phyloP scores from a whole-genome alignment of 2,888 invertebrate genomes.

The Amblyjoppa proteus region DNA sequence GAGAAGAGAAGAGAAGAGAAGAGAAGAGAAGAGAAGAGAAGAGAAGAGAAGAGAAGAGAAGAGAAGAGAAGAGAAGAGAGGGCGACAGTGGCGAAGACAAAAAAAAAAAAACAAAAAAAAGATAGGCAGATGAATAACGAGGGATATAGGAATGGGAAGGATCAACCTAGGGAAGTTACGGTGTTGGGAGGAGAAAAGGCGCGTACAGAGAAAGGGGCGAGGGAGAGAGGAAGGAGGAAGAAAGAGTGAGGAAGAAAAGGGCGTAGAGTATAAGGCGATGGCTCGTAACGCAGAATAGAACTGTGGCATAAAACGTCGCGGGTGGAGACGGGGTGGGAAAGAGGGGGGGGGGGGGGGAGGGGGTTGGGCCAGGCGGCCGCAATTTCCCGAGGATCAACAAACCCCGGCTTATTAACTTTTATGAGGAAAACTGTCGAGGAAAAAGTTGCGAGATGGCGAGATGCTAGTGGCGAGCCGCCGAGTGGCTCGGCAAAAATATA shows the following conservation, averaged over 20 bases:
- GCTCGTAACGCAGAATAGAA: constrained; percentile 75
- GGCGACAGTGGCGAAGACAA: background rate
- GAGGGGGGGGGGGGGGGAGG: constrained; percentile 1
- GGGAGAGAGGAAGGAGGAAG: constrained; percentile 47
- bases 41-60: background rate
- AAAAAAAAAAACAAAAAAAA: constrained; percentile 23
- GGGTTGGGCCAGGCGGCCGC: constrained; percentile 70
- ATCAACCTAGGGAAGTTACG: constrained; percentile 41
- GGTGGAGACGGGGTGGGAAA: constrained; percentile 47
- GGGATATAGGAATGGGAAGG: constrained; percentile 59
- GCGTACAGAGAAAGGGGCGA: constrained; percentile 19
- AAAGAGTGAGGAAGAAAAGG: constrained; percentile 26
- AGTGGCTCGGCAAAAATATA: constrained; percentile 68
- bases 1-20: background rate
- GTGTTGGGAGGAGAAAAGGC: constrained; percentile 16
- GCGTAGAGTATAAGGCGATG: constrained; percentile 45
- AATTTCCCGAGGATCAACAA: constrained; percentile 82
- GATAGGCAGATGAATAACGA: constrained; percentile 49
- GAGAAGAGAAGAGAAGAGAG: background rate
- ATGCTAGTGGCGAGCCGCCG: constrained; percentile 54
- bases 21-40: background rate
- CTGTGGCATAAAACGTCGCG: constrained; percentile 76
- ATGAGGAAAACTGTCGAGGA: constrained; percentile 76
- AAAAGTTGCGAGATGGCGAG: constrained; percentile 72
- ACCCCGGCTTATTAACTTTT: constrained; percentile 82